phyloP scores from a whole-genome alignment of 2,888 invertebrate species.

The Endotricha flammealis region DNA sequence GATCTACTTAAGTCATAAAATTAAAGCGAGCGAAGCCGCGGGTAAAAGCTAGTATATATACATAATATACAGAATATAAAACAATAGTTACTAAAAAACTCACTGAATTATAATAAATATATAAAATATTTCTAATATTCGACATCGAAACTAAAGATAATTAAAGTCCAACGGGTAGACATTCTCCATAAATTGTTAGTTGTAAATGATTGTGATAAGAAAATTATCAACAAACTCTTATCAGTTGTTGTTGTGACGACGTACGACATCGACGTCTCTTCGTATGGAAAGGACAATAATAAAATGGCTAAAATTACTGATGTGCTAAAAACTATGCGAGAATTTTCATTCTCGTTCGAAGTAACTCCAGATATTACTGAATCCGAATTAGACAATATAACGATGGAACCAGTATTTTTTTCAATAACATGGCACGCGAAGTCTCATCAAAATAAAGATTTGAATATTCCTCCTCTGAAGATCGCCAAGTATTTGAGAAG shows the following conservation, averaged over 20 bases:
- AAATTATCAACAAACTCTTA: background rate
- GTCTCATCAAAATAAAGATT: slow-evolving; percentile 41
- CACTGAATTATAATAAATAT: too few species aligned
- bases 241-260: background rate
- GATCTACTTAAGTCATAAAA: too few species aligned
- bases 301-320: slow-evolving; percentile 41
- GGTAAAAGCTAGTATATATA: too few species aligned
- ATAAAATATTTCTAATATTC: too few species aligned
- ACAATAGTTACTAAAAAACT: too few species aligned
- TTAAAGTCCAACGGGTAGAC: too few species aligned
- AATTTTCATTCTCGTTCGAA: slow-evolving; percentile 56
- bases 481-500: slow-evolving; percentile 47
- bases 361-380: slow-evolving; percentile 50
- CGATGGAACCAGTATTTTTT: slow-evolving; percentile 48
- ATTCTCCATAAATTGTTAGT: too few species aligned
- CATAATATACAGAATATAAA: too few species aligned
- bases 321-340: slow-evolving; percentile 32
- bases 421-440: slow-evolving; percentile 68
- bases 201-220: background rate
- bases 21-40: too few species aligned
- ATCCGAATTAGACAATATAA: slow-evolving; percentile 36
- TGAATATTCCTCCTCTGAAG: slow-evolving; percentile 56
- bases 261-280: background rate
- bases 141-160: too few species aligned
- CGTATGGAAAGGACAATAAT: slow-evolving; percentile 11